Base-by-base conservation (phyloP, 1,140 invertebrate genomes). In the Halyomorpha halys region DNA sequence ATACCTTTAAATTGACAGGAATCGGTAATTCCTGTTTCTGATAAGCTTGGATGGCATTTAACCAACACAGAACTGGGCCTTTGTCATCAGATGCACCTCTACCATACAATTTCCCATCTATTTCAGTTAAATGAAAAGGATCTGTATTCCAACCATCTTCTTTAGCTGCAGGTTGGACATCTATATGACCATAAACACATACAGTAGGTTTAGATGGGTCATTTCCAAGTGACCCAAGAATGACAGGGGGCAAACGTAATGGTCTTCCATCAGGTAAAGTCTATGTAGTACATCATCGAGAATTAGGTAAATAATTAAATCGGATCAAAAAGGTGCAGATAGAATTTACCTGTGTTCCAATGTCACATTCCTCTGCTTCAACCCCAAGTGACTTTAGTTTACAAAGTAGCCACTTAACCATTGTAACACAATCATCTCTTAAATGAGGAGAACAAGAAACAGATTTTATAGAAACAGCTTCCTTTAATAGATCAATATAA, bases 61-160 rank as follows among this genome's bases (percentile, higher is more conserved):
- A 75, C 95, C 95, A 98, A 63, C 89, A 92, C 8, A 98, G 77
- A 19, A 91, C 87, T 9, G 89, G 89, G 0, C 90, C 91, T 77
- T 98, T 98, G 69, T 98, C 95, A 79, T 98, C 96, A 60, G 90
- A 89, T 9, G 93, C 82, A 25, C 96, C 96, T 71, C 94, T 78
- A 0, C 94, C 96, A 79, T 81, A 98, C 4, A 99, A 78, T 75
- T 97, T 97, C 0, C 83, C 91, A 81, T 97, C 81, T 70, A 85
- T 86, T 73, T 96, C 91, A 56, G 84, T 85, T 21, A 99, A 77
- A 15, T 81, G 81, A 79, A 99, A 99, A 2, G 97, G 97, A 64
- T 98, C 92, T 2, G 91, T 90, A 69, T 93, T 79, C 96, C 95
- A 98, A 8, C 95, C 95, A 81, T 98, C 94, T 68, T 87, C 86